Conservation (phyloP, 2,888 invertebrate species). For the Drosophila tanythrix region DNA sequence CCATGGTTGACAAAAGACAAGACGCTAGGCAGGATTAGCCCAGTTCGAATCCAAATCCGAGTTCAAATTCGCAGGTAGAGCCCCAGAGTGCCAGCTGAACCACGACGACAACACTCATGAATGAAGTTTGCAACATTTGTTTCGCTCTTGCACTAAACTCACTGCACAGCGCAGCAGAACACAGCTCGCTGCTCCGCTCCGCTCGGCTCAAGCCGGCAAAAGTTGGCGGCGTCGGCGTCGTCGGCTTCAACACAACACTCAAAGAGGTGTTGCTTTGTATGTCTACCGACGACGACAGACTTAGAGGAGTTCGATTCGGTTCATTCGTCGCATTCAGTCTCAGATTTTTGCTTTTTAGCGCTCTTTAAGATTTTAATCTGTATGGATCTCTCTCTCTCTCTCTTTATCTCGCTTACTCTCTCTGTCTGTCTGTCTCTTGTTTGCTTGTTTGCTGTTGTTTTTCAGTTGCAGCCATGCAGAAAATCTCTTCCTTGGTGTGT, state of each 20-base stretch:
- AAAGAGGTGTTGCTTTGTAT: constrained; percentile 75
- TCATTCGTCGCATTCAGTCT: constrained; percentile 21
- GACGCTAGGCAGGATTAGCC: constrained; percentile 68
- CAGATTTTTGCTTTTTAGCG: constrained; percentile 67
- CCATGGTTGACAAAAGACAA: constrained; percentile 68
- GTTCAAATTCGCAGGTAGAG: constrained; percentile 51
- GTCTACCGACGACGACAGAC: constrained; percentile 29
- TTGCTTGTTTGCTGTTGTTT: constrained; percentile 51
- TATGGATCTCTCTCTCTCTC: constrained; percentile 4
- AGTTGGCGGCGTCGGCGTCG: constrained; percentile 42
- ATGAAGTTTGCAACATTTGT: constrained; percentile 43
- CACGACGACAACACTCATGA: constrained; percentile 32
- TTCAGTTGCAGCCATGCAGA: constrained; percentile 70
- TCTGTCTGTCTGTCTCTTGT: constrained; percentile 35
- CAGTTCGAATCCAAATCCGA: constrained; percentile 39
- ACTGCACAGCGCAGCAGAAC: constrained; percentile 5
- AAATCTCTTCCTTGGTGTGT: constrained; percentile 62
- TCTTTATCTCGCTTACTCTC: not conserved
- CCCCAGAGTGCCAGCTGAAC: constrained; percentile 33
- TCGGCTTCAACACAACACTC: constrained; percentile 57
- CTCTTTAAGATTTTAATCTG: constrained; percentile 79
- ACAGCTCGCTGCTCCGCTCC: constrained; percentile 13
- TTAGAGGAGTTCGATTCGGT: constrained; percentile 50
- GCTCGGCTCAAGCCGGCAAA: constrained; percentile 14
- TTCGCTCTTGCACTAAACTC: constrained; percentile 26